phyloP scores from a whole-genome alignment of 2,113 vertebrate species.

The Haplotaxodon microlepis region DNA sequence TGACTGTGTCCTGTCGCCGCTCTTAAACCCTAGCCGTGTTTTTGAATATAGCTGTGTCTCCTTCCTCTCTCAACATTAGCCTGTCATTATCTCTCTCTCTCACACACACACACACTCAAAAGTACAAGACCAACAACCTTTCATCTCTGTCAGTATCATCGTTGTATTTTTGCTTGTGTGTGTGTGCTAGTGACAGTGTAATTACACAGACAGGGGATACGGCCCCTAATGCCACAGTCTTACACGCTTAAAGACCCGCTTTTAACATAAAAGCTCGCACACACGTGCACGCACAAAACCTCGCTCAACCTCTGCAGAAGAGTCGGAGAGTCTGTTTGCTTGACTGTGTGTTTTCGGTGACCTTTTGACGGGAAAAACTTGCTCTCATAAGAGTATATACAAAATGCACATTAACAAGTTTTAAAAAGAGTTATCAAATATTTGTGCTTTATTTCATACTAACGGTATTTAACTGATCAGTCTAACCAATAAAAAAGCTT shows the following conservation, averaged over 20 bases:
- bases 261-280: conserved; percentile 66
- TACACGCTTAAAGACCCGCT: conserved; percentile 60
- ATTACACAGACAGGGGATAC: conserved; percentile 63
- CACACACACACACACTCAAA: conserved; percentile 24
- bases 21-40: conserved; percentile 51
- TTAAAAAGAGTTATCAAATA: background rate
- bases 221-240: conserved; percentile 65
- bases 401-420: background rate
- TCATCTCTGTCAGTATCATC: conserved; percentile 16
- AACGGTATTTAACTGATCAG: background rate
- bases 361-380: background rate
- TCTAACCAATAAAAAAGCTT: background rate
- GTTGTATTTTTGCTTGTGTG: conserved; percentile 10
- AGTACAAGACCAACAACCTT: conserved; percentile 19
- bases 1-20: conserved; percentile 33
- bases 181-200: conserved; percentile 53
- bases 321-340: conserved; percentile 29
- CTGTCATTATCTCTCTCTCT: conserved; percentile 59
- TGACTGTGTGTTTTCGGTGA: background rate
- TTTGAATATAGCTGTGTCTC: conserved; percentile 50
- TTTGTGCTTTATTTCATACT: background rate
- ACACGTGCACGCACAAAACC: background rate
- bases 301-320: conserved; percentile 56
- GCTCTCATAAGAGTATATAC: background rate
- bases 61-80: conserved; percentile 51